Evolutionary conservation across 2,113 vertebrate species (phyloP).

Genomic region (Struthio camelus): DNA sequence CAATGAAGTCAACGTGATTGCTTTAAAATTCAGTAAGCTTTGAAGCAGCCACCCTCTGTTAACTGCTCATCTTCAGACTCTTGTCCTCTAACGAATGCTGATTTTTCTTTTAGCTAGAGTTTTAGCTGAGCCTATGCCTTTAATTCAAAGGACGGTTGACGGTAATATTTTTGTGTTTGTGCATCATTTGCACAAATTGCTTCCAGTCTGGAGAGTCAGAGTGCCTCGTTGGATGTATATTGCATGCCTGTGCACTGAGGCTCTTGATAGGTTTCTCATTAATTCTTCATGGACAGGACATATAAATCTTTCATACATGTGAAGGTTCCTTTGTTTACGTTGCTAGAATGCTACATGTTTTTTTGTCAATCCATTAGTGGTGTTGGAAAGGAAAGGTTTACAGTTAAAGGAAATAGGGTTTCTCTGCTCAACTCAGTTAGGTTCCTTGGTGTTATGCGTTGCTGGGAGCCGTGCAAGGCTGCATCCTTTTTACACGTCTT

Average conservation of each 20-base stretch:
- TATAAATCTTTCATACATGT: not conserved
- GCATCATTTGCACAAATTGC: rapidly evolving
- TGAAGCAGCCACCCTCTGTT: not conserved
- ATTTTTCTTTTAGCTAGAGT: not conserved
- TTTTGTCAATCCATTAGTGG: not conserved
- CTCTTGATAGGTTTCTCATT: not conserved
- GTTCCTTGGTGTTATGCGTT: rapidly evolving
- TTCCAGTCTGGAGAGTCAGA: too few relatives aligned
- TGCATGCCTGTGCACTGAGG: not conserved
- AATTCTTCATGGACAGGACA: not conserved
- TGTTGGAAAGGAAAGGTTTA: not conserved
- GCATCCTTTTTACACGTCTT: not conserved
- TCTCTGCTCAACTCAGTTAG: not conserved
- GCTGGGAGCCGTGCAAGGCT: not conserved
- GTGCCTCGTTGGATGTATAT: rapidly evolving
- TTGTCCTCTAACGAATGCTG: not conserved
- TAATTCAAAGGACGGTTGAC: rapidly evolving
- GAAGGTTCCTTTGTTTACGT: not conserved
- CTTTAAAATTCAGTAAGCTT: not conserved
- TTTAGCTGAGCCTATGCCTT: not conserved
- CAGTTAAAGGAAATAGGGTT: not conserved
- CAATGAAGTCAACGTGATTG: not conserved
- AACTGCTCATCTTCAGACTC: not conserved
- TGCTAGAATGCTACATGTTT: not conserved
- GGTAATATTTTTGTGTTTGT: not conserved